These are phyloP conservation scores for Pardalotus punctatus DNA, from an alignment of 2,113 vertebrate genomes.

Conservation along the genomic window DNA sequence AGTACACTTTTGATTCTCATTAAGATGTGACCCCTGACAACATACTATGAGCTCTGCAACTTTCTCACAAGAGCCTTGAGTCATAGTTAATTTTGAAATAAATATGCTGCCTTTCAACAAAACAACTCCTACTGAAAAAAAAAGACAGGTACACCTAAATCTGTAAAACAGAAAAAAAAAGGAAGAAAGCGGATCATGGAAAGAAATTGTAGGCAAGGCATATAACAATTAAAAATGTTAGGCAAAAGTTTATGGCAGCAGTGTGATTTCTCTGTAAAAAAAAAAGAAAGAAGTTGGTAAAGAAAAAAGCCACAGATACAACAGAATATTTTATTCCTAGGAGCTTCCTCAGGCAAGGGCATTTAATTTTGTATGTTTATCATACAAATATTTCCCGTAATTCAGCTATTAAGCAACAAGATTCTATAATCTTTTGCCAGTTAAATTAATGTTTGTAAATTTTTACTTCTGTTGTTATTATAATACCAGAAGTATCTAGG, in stretches of 20 bases:
- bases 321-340: not conserved
- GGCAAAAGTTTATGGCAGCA: not conserved
- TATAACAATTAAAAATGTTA: not conserved
- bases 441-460: slow-evolving; percentile 4
- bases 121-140: not conserved
- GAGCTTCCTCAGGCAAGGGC: not conserved
- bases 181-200: not conserved
- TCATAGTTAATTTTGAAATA: not conserved
- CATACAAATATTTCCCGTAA: not conserved
- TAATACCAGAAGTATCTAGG: not conserved
- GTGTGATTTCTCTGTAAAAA: not conserved
- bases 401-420: not conserved
- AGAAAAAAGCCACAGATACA: not conserved
- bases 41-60: not conserved
- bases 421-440: not conserved
- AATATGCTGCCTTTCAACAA: not conserved
- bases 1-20: not conserved
- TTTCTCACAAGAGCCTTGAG: not conserved
- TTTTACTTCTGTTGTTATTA: not conserved
- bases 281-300: not conserved
- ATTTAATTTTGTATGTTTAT: slow-evolving; percentile 1
- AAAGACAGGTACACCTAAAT: not conserved
- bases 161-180: not conserved
- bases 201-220: not conserved
- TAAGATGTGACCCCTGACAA: not conserved